A percentile compares a stretch with the other conserved stretches of the same genome.
These are phyloP conservation scores for Ceratotherium simum DNA, from an alignment of 2,113 vertebrate species.

Conservation along the genomic window DNA sequence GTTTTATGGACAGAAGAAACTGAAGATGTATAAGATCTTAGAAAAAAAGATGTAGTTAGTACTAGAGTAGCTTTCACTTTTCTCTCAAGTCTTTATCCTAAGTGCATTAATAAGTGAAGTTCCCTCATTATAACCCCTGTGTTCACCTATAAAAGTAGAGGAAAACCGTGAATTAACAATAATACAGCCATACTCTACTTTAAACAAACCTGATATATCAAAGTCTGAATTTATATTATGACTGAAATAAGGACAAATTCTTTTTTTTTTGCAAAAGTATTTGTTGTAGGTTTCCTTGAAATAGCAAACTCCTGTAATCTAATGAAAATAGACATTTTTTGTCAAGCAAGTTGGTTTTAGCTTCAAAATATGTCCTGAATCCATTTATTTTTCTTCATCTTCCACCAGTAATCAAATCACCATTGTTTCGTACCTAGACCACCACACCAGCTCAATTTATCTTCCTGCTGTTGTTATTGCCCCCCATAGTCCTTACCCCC, in stretches of 20 bases:
- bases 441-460: not conserved
- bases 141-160: not conserved
- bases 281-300: conserved; percentile 28
- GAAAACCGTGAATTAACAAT: not conserved
- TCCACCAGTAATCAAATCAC: not conserved
- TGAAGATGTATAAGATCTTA: not conserved
- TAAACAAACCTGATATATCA: not conserved
- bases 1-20: not conserved
- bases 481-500: not conserved
- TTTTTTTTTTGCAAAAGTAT: not conserved
- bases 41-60: not conserved
- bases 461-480: not conserved
- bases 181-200: not conserved
- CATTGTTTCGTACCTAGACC: not conserved
- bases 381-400: not conserved
- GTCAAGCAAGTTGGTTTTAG: not conserved
- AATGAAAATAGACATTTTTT: conserved; percentile 27
- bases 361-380: conserved; percentile 1
- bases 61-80: not conserved
- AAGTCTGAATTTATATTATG: conserved; percentile 9
- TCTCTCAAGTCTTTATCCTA: not conserved
- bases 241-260: not conserved
- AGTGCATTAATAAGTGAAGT: not conserved
- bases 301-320: not conserved
- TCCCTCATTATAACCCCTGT: not conserved